Base-by-base conservation (phyloP, 2,888 invertebrate genomes). In the Macaria liturata region DNA sequence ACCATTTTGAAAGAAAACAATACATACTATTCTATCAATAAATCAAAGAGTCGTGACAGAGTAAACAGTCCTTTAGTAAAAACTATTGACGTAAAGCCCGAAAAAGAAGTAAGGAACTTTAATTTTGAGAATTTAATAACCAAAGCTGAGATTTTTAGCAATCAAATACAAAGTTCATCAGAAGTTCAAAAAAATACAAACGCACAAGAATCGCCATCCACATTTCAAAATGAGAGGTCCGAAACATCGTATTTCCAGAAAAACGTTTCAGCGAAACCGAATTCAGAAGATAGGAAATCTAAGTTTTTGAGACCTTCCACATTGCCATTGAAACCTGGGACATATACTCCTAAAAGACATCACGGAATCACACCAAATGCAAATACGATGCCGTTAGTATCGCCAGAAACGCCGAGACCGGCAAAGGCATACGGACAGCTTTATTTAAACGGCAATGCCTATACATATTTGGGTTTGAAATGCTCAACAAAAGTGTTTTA, bases 401-500 rank as follows among this genome's bases (percentile, higher is more conserved):
- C 97, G 62, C 98, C 98, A 0, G 98, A 98, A 84, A 98, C 98
- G 0, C 98, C 98, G 7, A 92, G 98, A 9, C 97, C 97, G 1
- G 96, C 96, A 44, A 98, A 98, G 81, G 96, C 97, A 37, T 97
- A 97, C 77, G 96, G 97, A 46, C 97, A 98, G 81, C 93, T 97
- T 59, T 97, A 96, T 84, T 91, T 97, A 61, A 97, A 98, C 79
- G 98, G 98, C 40, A 97, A 97, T 78, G 97, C 97, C 44, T 98
- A 98, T 82, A 98, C 98, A 47, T 97, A 97, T 84, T 88, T 98
- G 73, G 98, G 97, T 0, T 91, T 98, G 58, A 98, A 98, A 86
- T 96, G 97, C 81, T 97, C 97, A 31, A 97, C 98, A 1, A 95
- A 96, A 80, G 95, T 96, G 59, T 98, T 97, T 72, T 99, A 97